Evolutionary conservation across 1,140 invertebrate genomes (phyloP), one percentile per base, ranked within the genome.

Genomic region (Drosophila pseudoobscura): DNA sequence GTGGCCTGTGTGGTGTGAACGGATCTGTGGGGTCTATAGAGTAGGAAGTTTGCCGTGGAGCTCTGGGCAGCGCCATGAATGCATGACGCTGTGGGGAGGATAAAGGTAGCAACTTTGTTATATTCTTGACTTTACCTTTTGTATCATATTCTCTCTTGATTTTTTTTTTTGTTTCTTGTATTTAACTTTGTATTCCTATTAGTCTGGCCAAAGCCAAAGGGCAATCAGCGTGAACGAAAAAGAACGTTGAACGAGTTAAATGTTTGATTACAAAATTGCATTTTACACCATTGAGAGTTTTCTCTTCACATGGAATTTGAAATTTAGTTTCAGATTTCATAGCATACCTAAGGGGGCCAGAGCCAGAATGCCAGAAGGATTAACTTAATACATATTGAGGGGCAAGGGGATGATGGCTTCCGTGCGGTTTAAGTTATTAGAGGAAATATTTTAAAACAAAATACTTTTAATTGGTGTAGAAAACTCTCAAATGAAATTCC

Each of bases 101-200:
- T 62, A 47, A 39, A 31, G 50, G 54, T 51, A 35, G 24, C 51
- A 54, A 63, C 72, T 75, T 75, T 75, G 72, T 75, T 43, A 43
- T 51, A 78, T 69, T 87, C 60, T 80, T 78, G 63, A 61, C 69
- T 83, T 87, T 87, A 77, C 84, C 82, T 80, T 39, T 71, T 80
- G 62, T 68, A 54, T 83, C 51, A 70, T 69, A 69, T 65, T 57
- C 60, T 15, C 43, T 69, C n/a, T 24, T 63, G 72, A 41, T 72
- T 47, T 65, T 58, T 79, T 79, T 26, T 70, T 31, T 74, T 45
- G 62, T 29, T 63, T 57, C 58, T 13, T 73, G 68, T 66, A 56
- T 73, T 63, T 41, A 41, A 41, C 39, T 55, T 64, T 65, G 72
- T 76, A 57, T 69, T 76, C 69, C 73, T 76, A 76, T 77, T 60